Percentiles rank a stretch among this genome's conserved stretches.
Conservation (phyloP, 2,797 vertebrate species). For the Oreonectes daqikongensis region DNA sequence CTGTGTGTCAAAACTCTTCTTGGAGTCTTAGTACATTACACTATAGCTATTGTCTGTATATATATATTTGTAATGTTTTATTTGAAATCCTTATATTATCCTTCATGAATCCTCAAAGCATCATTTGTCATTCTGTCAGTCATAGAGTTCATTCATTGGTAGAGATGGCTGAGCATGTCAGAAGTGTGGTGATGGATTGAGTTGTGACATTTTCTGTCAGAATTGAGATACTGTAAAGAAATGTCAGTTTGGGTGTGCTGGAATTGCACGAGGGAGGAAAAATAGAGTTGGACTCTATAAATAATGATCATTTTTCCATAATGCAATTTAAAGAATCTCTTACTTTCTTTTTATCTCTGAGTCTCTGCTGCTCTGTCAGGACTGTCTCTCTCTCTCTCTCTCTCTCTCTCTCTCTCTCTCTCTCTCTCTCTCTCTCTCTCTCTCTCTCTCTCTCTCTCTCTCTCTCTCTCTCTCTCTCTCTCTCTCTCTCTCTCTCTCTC, state of each 20-base stretch:
- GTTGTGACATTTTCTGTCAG: conserved; percentile 24
- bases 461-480: neutral
- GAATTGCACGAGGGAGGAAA: neutral
- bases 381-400: neutral
- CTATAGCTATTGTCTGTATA: too few relatives aligned
- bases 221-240: neutral
- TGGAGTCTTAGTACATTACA: neutral
- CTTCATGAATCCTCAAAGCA: neutral
- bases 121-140: neutral
- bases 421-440: neutral
- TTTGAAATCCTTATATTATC: neutral
- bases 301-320: neutral
- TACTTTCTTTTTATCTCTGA: neutral
- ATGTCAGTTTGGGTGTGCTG: neutral
- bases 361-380: too few relatives aligned
- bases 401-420: neutral
- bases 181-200: conserved; percentile 22
- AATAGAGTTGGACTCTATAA: neutral
- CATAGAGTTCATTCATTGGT: neutral
- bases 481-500: neutral
- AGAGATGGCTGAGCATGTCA: neutral
- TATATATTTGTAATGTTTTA: neutral
- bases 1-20: neutral
- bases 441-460: neutral
- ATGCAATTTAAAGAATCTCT: neutral